phyloP scores from a whole-genome alignment of 2,888 invertebrate genomes.

The Polydrusus pterygomalis region DNA sequence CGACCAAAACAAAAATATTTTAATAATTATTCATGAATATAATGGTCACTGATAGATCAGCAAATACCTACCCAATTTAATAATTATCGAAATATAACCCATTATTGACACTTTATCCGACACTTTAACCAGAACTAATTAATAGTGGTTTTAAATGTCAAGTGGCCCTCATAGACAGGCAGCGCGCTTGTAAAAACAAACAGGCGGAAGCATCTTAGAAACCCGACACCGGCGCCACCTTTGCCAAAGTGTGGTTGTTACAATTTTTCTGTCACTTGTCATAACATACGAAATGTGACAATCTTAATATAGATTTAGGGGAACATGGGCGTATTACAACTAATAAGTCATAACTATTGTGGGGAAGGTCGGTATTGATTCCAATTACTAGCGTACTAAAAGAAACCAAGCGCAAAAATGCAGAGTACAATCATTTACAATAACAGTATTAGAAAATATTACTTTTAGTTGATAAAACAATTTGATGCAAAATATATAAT shows the following conservation, averaged over 20 bases:
- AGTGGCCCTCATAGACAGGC: conserved; percentile 38
- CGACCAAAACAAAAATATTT: too few species aligned
- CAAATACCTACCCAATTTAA: conserved; percentile 2
- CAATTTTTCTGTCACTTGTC: conserved; percentile 44
- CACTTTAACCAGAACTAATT: conserved; percentile 43
- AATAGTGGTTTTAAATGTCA: conserved; percentile 41
- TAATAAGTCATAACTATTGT: not conserved
- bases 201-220: conserved; percentile 42
- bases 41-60: too few species aligned
- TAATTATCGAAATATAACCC: conserved; percentile 17
- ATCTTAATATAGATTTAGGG: conserved; percentile 25
- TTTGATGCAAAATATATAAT: too few species aligned
- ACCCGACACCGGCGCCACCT: conserved; percentile 46
- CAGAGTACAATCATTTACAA: too few species aligned
- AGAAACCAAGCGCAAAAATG: too few species aligned
- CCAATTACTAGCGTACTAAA: too few species aligned
- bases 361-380: too few species aligned
- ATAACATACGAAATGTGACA: conserved; percentile 42
- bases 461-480: too few species aligned
- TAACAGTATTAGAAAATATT: too few species aligned
- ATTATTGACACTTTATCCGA: conserved; percentile 27
- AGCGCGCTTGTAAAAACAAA: conserved; percentile 40
- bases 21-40: too few species aligned
- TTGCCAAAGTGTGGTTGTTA: conserved; percentile 37
- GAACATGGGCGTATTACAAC: conserved; percentile 2